These are phyloP conservation scores for Oplegnathus fasciatus DNA, from an alignment of 2,113 vertebrate genomes.

Conservation along the genomic window DNA sequence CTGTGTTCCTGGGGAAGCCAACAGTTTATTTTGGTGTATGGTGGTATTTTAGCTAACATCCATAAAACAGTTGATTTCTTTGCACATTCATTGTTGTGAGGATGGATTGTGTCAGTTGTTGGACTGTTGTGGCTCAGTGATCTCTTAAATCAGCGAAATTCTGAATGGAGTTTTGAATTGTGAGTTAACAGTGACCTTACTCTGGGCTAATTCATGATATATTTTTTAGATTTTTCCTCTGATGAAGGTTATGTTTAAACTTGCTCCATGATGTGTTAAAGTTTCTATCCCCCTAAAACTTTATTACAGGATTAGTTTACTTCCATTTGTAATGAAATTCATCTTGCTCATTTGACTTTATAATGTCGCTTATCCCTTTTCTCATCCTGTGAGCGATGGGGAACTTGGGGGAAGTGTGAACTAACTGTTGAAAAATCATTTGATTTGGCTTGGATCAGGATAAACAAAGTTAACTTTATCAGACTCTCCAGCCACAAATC, in stretches of 20 bases:
- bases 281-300: conserved; percentile 24
- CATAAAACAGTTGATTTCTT: neutral
- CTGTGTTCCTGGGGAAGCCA: neutral
- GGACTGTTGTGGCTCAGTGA: neutral
- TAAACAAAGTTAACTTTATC: conserved; percentile 45
- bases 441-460: conserved; percentile 42
- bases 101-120: neutral
- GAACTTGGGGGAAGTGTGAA: conserved; percentile 24
- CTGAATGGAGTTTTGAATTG: neutral
- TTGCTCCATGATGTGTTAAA: conserved; percentile 6
- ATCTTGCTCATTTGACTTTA: conserved; percentile 63
- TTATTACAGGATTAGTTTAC: conserved; percentile 51
- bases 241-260: neutral
- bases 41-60: neutral
- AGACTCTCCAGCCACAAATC: conserved; percentile 36
- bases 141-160: neutral
- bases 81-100: neutral
- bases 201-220: neutral
- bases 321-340: conserved; percentile 32
- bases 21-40: neutral
- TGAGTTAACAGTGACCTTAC: too few species aligned
- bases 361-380: conserved; percentile 46
- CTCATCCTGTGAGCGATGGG: conserved; percentile 23
- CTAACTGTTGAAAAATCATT: conserved; percentile 47
- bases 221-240: neutral